phyloP scores from a whole-genome alignment of 1,140 invertebrate genomes.

The Brachystomella parvula region DNA sequence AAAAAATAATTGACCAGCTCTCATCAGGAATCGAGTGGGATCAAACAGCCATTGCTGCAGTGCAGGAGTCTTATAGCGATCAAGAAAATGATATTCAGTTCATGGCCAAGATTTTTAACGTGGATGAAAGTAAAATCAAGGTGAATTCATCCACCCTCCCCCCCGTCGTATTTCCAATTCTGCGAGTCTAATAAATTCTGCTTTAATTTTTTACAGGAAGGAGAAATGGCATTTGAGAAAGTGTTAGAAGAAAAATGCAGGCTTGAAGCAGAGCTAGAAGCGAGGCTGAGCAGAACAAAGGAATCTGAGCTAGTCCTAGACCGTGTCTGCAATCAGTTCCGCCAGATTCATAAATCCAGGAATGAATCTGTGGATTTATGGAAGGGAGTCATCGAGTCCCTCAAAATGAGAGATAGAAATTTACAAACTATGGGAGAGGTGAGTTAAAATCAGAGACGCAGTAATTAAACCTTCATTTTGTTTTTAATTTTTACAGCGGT shows the following conservation, averaged over 20 bases:
- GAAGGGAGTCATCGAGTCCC: constrained; percentile 22
- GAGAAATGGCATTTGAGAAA: constrained; percentile 7
- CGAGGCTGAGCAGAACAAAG: neutral
- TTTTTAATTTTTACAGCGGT: neutral
- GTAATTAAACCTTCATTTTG: neutral
- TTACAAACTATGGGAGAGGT: constrained; percentile 25
- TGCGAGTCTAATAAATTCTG: neutral
- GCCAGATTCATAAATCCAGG: constrained; percentile 23
- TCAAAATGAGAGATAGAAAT: constrained; percentile 27
- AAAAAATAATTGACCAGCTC: constrained; percentile 18
- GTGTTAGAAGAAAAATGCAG: neutral
- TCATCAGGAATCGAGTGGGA: constrained; percentile 24
- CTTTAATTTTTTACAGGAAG: constrained; percentile 11
- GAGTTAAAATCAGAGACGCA: neutral
- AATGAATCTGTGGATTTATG: constrained; percentile 24
- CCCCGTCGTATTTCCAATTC: neutral
- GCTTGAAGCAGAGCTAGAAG: neutral
- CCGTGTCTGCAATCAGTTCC: constrained; percentile 5
- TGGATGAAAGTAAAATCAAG: constrained; percentile 23
- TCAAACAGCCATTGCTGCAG: constrained; percentile 17
- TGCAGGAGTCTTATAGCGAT: constrained; percentile 15
- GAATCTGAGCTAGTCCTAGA: constrained; percentile 14
- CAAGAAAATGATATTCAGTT: constrained; percentile 27
- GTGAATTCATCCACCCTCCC: constrained; percentile 2
- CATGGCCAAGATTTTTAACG: constrained; percentile 17